phyloP scores from a whole-genome alignment of 1,140 invertebrate species.

The Pseudoatta argentina region DNA sequence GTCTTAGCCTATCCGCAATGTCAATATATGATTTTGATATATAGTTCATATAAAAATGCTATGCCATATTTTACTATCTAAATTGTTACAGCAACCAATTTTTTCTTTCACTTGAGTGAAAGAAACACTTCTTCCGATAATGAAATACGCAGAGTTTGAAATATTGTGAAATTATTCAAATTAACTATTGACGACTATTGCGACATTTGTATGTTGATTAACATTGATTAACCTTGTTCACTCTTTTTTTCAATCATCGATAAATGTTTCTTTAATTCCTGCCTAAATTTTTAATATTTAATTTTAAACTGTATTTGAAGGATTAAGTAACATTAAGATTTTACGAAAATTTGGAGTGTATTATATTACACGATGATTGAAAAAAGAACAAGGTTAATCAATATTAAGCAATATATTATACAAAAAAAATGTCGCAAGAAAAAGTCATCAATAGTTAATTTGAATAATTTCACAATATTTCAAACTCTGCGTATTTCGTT shows the following conservation, averaged over 20 bases:
- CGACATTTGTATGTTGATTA: background rate
- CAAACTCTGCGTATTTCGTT: conserved; percentile 8
- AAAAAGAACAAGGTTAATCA: background rate
- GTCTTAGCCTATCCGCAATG: no score
- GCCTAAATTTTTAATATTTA: background rate
- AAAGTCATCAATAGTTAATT: background rate
- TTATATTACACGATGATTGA: background rate
- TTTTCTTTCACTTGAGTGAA: background rate
- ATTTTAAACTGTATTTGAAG: background rate
- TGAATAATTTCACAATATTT: background rate
- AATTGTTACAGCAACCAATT: no score
- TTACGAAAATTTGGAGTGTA: background rate
- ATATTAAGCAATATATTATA: background rate
- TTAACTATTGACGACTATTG: background rate
- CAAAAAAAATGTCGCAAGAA: background rate
- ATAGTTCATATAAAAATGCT: no score
- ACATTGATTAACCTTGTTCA: background rate
- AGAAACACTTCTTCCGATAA: background rate
- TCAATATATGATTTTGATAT: no score
- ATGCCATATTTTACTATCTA: no score
- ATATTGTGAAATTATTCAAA: background rate
- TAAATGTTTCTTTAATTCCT: background rate
- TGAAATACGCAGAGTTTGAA: conserved; percentile 5
- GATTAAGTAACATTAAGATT: background rate
- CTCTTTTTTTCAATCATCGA: background rate